A percentile compares a stretch with the other conserved stretches of the same genome.
These are phyloP conservation scores for Anser brachyrhynchus DNA, from an alignment of 2,113 vertebrate species.

Conservation along the genomic window DNA sequence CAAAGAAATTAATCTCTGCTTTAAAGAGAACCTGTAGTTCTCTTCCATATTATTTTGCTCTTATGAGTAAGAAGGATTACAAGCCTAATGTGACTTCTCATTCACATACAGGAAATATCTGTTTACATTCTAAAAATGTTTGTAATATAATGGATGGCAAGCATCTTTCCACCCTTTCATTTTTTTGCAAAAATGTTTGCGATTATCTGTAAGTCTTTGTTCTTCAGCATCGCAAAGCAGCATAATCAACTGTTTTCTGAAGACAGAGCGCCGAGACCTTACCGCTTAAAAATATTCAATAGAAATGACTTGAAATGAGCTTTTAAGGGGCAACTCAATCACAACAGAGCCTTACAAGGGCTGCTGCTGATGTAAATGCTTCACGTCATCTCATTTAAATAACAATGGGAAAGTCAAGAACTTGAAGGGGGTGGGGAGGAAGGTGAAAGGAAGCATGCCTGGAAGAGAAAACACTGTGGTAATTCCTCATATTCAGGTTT, in stretches of 20 bases:
- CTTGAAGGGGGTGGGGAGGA: neutral
- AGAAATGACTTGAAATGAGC: neutral
- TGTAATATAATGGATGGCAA: neutral
- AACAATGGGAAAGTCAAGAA: neutral
- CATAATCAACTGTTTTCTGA: neutral
- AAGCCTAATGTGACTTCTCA: neutral
- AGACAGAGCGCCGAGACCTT: neutral
- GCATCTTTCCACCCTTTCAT: neutral
- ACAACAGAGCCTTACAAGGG: neutral
- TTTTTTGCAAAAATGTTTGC: neutral
- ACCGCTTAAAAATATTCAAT: neutral
- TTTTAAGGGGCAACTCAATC: neutral
- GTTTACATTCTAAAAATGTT: neutral
- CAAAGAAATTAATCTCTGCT: neutral
- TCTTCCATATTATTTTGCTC: neutral
- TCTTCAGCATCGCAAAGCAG: neutral
- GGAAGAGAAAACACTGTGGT: neutral
- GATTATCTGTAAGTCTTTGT: neutral
- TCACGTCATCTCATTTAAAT: neutral
- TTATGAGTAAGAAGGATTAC: neutral
- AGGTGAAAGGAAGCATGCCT: neutral
- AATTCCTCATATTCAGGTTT: neutral
- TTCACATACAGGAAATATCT: neutral
- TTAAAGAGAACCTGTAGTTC: neutral
- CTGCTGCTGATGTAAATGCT: neutral